phyloP scores from a whole-genome alignment of 1,140 invertebrate genomes.

The Neomicropteryx cornuta region DNA sequence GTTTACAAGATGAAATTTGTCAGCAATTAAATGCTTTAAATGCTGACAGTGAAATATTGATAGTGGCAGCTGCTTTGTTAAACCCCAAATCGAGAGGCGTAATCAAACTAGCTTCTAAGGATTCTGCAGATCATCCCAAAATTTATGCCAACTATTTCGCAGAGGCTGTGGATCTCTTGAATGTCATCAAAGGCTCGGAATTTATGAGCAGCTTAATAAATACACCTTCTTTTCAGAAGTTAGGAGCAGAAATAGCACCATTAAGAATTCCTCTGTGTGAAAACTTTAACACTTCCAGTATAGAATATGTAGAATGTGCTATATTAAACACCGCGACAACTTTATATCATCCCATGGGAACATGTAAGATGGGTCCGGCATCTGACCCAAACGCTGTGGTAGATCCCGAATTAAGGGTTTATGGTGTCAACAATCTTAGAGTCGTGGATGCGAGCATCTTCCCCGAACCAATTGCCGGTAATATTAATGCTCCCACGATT shows the following conservation, averaged over 20 bases:
- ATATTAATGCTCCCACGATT: conserved; percentile 41
- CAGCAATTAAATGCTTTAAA: too few species aligned
- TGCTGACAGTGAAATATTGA: conserved; percentile 36
- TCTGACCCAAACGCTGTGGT: conserved; percentile 42
- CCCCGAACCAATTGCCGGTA: conserved; percentile 38
- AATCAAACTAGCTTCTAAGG: conserved; percentile 35
- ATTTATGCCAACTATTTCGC: conserved; percentile 51
- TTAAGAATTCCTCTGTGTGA: conserved; percentile 15
- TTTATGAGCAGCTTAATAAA: conserved; percentile 21
- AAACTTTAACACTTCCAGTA: conserved; percentile 12
- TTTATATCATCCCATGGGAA: conserved; percentile 47
- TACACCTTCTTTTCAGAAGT: conserved; percentile 24
- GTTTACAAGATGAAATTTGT: too few species aligned
- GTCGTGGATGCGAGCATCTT: conserved; percentile 47
- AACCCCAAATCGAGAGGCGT: conserved; percentile 47
- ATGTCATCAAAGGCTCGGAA: conserved; percentile 29
- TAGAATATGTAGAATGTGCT: conserved; percentile 31
- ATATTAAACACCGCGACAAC: conserved; percentile 37
- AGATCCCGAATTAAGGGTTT: conserved; percentile 39
- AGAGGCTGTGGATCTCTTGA: conserved; percentile 32
- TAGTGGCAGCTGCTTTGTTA: conserved; percentile 26
- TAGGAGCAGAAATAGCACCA: conserved; percentile 20
- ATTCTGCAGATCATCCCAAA: conserved; percentile 49
- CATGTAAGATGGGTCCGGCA: conserved; percentile 53
- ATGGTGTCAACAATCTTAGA: conserved; percentile 37